phyloP scores from a whole-genome alignment of 2,113 vertebrate species.

The Pangasianodon gigas region DNA sequence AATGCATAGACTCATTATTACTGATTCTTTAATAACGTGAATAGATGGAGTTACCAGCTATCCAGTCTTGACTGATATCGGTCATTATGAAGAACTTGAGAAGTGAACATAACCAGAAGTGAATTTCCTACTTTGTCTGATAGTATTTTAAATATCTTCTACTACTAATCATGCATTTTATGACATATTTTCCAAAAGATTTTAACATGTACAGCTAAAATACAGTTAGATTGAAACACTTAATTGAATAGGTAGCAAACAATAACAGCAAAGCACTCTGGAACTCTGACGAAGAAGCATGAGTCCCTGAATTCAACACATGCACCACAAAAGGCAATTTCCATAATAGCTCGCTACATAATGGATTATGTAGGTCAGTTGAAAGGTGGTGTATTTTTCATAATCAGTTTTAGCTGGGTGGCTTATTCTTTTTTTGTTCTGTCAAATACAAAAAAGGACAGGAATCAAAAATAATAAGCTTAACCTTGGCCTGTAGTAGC shows the following conservation, averaged over 20 bases:
- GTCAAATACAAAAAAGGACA: constrained; percentile 51
- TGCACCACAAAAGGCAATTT: constrained; percentile 74
- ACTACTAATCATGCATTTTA: background rate
- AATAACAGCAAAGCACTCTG: constrained; percentile 8
- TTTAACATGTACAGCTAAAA: background rate
- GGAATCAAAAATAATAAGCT: constrained; percentile 46
- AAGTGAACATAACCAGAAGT: background rate
- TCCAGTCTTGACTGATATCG: background rate
- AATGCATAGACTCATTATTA: background rate
- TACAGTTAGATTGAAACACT: background rate
- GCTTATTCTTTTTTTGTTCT: constrained; percentile 73
- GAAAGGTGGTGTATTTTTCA: constrained; percentile 79
- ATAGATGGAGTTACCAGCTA: background rate
- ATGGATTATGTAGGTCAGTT: constrained; percentile 80
- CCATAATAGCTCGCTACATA: constrained; percentile 76
- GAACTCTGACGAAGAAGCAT: constrained; percentile 71
- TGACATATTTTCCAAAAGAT: background rate
- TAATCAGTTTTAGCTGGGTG: constrained; percentile 76
- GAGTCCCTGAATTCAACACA: constrained; percentile 69
- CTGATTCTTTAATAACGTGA: background rate
- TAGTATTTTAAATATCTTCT: background rate
- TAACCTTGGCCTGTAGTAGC: constrained; percentile 66
- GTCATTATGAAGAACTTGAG: background rate
- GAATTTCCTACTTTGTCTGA: background rate
- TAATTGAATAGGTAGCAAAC: constrained; percentile 5